A percentile compares a stretch with the other conserved stretches of the same genome.
These are phyloP conservation scores for Cephalopterus ornatus DNA, from an alignment of 2,113 vertebrate species.

Conservation along the genomic window DNA sequence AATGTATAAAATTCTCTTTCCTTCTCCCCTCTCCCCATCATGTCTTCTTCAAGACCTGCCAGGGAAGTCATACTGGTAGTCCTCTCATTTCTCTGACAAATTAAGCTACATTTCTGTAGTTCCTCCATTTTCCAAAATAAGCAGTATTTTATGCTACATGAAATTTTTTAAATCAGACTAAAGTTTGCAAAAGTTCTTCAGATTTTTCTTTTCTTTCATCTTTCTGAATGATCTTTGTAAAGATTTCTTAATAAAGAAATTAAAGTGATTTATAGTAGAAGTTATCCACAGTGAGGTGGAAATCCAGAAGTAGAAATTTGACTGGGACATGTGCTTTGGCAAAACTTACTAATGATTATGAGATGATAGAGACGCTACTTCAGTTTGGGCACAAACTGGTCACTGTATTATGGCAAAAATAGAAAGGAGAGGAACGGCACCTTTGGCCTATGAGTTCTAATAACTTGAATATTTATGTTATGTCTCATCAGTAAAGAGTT, in stretches of 20 bases:
- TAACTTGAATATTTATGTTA: neutral
- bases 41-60: neutral
- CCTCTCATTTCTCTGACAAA: neutral
- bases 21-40: neutral
- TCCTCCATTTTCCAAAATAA: neutral
- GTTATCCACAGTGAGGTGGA: neutral
- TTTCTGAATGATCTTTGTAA: neutral
- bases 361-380: neutral
- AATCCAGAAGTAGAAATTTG: neutral
- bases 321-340: neutral
- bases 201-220: neutral
- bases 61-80: neutral
- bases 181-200: neutral
- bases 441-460: neutral
- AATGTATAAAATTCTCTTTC: neutral
- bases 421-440: neutral
- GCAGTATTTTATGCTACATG: neutral
- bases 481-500: neutral
- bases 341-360: neutral
- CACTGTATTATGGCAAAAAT: neutral
- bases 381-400: neutral
- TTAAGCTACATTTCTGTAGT: neutral
- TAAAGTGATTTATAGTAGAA: neutral
- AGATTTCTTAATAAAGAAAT: neutral
- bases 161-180: neutral